These are phyloP conservation scores for Lasioglossum marginatum DNA, from an alignment of 2,888 invertebrate species.

Conservation along the genomic window DNA sequence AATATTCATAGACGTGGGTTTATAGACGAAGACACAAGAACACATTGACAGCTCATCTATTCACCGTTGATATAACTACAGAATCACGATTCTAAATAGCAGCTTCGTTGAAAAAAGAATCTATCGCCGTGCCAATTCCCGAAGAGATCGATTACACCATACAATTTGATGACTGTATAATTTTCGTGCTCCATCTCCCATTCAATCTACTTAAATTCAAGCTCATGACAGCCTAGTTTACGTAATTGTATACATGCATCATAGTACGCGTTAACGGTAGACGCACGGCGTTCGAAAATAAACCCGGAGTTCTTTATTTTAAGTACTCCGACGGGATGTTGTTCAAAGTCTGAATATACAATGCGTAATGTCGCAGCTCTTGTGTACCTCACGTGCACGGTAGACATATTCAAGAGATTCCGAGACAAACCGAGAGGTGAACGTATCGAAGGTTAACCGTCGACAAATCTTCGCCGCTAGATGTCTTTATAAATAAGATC, in stretches of 20 bases:
- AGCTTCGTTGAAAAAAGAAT: background rate
- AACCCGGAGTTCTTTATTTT: conserved; percentile 68
- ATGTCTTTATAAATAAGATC: conserved; percentile 48
- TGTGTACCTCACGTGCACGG: background rate
- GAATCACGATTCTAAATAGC: background rate
- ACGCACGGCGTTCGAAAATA: conserved; percentile 71
- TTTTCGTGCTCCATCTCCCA: background rate
- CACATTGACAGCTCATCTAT: background rate
- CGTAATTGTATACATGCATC: conserved; percentile 27
- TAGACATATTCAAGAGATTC: conserved; percentile 4
- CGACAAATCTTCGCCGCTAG: conserved; percentile 19
- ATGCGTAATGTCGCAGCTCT: background rate
- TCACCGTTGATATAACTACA: background rate
- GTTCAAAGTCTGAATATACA: conserved; percentile 29
- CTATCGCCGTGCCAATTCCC: background rate
- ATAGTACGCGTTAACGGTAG: conserved; percentile 63
- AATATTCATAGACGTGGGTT: background rate
- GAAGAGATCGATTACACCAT: background rate
- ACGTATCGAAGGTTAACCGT: conserved; percentile 28
- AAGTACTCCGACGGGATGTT: conserved; percentile 56
- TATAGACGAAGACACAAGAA: background rate
- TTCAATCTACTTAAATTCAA: conserved; percentile 13
- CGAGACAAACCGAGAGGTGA: background rate
- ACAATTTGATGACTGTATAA: background rate
- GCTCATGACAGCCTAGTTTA: background rate